A percentile compares a stretch with the other conserved stretches of the same genome.
These are phyloP conservation scores for Camelus bactrianus DNA, from an alignment of 2,113 vertebrate genomes.

Conservation along the genomic window DNA sequence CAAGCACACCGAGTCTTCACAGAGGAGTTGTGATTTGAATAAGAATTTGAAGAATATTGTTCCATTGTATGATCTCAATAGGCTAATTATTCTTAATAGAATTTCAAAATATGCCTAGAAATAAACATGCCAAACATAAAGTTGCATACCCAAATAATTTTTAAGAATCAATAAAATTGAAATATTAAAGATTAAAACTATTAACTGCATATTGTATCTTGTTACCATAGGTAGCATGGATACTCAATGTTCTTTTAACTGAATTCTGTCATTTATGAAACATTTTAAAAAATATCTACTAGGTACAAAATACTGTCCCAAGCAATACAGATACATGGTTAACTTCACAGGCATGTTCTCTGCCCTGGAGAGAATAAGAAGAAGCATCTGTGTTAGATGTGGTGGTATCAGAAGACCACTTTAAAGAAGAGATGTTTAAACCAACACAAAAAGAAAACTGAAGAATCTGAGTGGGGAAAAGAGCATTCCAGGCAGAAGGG, in stretches of 20 bases:
- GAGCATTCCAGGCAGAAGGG: neutral
- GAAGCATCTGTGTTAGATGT: fast-evolving
- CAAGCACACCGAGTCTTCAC: neutral
- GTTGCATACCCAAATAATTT: neutral
- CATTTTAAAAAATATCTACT: neutral
- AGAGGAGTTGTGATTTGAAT: neutral
- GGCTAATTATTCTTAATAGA: neutral
- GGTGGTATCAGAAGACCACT: neutral
- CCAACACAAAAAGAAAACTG: neutral
- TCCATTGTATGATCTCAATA: neutral
- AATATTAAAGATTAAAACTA: neutral
- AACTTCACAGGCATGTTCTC: neutral
- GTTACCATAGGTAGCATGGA: neutral
- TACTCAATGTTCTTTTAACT: neutral
- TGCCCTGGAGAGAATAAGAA: neutral
- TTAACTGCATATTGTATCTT: neutral
- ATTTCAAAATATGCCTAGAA: neutral
- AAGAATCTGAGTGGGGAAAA: neutral
- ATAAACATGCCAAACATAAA: neutral
- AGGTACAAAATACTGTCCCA: neutral
- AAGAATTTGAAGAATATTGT: neutral
- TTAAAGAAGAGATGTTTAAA: neutral
- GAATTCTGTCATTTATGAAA: neutral
- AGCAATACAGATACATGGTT: neutral
- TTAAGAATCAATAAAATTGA: no score